phyloP scores from a whole-genome alignment of 2,888 invertebrate genomes.

The Baccha elongata region DNA sequence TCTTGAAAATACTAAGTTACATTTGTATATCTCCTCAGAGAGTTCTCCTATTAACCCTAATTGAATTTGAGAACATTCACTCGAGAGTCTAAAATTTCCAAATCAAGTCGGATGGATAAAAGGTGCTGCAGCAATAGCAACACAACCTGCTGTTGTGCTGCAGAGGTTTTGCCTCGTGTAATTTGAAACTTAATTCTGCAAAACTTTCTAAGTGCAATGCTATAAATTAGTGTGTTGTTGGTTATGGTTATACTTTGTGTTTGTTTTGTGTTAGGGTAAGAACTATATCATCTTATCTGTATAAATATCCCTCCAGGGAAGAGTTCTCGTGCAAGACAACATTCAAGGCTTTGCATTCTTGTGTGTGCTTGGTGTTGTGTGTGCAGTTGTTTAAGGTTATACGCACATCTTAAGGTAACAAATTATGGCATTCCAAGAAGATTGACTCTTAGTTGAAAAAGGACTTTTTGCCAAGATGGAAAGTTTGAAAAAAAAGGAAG shows the following conservation, averaged over 20 bases:
- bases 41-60: not conserved
- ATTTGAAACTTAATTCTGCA: not conserved
- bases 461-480: too few relatives aligned
- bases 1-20: not conserved
- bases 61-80: not conserved
- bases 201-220: not conserved
- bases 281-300: too few relatives aligned
- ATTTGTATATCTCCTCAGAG: not conserved
- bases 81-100: not conserved
- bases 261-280: not conserved
- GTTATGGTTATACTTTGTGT: not conserved
- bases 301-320: too few relatives aligned
- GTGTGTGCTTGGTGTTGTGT: not conserved
- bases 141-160: too few relatives aligned
- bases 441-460: conserved; percentile 10
- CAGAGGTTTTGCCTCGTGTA: not conserved
- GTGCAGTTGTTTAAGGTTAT: not conserved
- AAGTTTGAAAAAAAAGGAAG: not conserved
- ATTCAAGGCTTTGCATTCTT: conserved; percentile 3
- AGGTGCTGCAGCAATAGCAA: too few relatives aligned
- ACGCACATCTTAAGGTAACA: conserved; percentile 17
- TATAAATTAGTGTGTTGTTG: not conserved
- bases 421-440: conserved; percentile 25
- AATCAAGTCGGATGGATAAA: not conserved
- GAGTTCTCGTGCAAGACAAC: too few relatives aligned